Evolutionary conservation across 2,797 vertebrate species (phyloP).

Genomic region (Brachyrhaphis roseni): DNA sequence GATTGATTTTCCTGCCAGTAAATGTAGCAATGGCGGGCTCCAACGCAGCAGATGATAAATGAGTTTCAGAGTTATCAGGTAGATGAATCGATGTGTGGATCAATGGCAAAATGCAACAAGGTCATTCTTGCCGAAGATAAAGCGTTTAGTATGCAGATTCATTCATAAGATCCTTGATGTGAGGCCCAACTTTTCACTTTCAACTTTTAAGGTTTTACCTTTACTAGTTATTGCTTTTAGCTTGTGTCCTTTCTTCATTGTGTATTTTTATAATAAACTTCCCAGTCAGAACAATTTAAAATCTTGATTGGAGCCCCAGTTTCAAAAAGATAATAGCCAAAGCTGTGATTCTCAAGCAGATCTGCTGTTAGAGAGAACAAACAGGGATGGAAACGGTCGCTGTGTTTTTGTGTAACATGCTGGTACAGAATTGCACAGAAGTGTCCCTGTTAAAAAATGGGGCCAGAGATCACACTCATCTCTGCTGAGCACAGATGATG

Average conservation of each 20-base stretch:
- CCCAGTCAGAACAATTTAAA: neutral
- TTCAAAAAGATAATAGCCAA: neutral
- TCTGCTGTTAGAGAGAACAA: neutral
- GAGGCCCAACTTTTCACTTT: constrained; percentile 14
- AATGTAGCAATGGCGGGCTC: constrained; percentile 46
- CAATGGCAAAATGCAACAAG: constrained; percentile 72
- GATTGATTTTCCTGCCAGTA: constrained; percentile 75
- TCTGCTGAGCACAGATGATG: neutral
- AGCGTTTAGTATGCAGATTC: constrained; percentile 62
- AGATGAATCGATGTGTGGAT: constrained; percentile 70
- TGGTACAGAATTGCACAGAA: neutral
- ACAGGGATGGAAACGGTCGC: neutral
- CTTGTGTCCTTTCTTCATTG: neutral
- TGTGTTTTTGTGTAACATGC: neutral
- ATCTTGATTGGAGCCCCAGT: neutral
- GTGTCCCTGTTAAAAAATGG: neutral
- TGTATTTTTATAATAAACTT: neutral
- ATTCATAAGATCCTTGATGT: constrained; percentile 25
- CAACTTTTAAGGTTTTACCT: neutral
- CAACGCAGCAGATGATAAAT: constrained; percentile 73
- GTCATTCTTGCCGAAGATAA: constrained; percentile 60
- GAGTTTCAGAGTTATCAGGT: constrained; percentile 66
- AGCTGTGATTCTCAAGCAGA: neutral
- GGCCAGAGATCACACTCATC: constrained; percentile 4
- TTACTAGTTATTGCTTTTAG: neutral